Base-by-base conservation (phyloP, 2,888 invertebrate species). In the Scaptomyza polygonia region DNA sequence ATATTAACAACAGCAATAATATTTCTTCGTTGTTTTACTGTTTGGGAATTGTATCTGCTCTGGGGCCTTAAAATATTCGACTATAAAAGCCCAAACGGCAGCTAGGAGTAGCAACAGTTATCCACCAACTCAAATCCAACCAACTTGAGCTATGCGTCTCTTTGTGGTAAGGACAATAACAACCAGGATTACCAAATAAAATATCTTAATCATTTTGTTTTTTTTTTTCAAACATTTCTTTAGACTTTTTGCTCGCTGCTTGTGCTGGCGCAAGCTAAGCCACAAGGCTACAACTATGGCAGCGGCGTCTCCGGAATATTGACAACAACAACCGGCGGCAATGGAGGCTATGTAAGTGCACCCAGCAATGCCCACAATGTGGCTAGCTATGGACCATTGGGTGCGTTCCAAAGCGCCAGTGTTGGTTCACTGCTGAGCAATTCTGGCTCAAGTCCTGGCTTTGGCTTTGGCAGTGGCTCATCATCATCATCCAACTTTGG, bases 211-310 rank as follows among this genome's bases (percentile, higher is more conserved):
- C 40, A 51, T 34, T 21, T 36, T 18, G 12, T 54, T 16, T 29
- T 25, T 52, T 7, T 67, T 4, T 27, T 11, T 52, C n/a, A 42
- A 6, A 30, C n/a, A 42, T 18, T 42, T 39, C 21, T 34, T 18
- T 49, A 89, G 89, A 79, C 80, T 47, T 52, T 89, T n/a, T 85
- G 80, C 73, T 62, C 79, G 11, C 62, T 89, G 47, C 49, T 70
- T 32, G 77, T 79, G 36, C 63, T 88, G 32, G 75, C 79, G 25
- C 74, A 75, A 57, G 89, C 81, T 71, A 89, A 89, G 67, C 89
- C 89, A 0, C 89, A 89, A 63, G 88, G 88, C 53, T 89, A 89
- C 53, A 88, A 89, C 56, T 89, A 89, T 63, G 83, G 80, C 59
- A 81, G 70, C 61, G 89, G 89, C 1, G 66, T 88, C 36, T 88